Conservation (phyloP, 2,113 vertebrate species). For the Indri indri region DNA sequence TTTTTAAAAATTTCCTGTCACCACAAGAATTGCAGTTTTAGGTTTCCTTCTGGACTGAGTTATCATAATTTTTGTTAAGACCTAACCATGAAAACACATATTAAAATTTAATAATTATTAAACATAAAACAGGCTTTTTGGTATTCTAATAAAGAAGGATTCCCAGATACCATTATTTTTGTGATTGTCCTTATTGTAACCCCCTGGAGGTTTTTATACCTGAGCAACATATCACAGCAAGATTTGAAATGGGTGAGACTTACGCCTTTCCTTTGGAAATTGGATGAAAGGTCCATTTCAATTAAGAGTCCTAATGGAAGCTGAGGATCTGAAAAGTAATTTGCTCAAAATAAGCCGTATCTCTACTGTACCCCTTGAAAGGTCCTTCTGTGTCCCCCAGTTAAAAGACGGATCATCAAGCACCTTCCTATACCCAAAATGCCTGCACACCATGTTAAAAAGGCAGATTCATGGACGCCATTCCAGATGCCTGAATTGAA, state of each 20-base stretch:
- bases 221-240: neutral
- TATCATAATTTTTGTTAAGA: neutral
- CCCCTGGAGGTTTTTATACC: neutral
- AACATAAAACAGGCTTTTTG: neutral
- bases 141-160: neutral
- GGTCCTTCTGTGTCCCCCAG: neutral
- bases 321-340: neutral
- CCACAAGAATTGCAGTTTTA: neutral
- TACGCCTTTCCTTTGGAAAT: neutral
- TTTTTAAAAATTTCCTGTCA: neutral
- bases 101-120: neutral
- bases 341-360: neutral
- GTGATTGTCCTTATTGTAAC: neutral
- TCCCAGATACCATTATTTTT: neutral
- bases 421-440: neutral
- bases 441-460: neutral
- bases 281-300: neutral
- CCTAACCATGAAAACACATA: neutral
- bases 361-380: neutral
- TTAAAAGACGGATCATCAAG: neutral
- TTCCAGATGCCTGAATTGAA: neutral
- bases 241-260: neutral
- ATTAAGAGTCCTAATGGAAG: neutral
- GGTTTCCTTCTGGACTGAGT: neutral
- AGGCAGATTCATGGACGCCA: neutral